phyloP scores from a whole-genome alignment of 2,113 vertebrate species.

The Bos indicus region DNA sequence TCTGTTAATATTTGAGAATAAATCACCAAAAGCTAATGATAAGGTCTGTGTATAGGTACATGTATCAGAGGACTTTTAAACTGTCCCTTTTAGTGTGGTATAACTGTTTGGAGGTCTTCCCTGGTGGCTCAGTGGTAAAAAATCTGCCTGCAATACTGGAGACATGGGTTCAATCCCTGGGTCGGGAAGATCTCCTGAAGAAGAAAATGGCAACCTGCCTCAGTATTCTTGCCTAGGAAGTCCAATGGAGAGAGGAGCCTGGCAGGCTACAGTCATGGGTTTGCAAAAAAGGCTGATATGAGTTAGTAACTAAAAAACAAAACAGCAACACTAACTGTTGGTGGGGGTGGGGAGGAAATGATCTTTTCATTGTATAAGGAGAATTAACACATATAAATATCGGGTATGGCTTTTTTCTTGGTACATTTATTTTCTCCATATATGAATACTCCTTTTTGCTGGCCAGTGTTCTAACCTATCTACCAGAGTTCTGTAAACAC shows the following conservation, averaged over 20 bases:
- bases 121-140: not conserved
- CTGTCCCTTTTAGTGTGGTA: not conserved
- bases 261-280: not conserved
- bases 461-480: not conserved
- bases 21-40: not conserved
- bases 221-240: not conserved
- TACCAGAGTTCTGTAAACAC: not conserved
- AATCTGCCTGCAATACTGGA: not conserved
- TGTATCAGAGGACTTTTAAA: not conserved
- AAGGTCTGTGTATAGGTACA: not conserved
- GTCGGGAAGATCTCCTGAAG: not conserved
- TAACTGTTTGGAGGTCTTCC: not conserved
- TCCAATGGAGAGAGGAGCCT: not conserved
- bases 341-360: fast-evolving
- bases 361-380: not conserved
- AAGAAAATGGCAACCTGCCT: not conserved
- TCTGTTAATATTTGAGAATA: not conserved
- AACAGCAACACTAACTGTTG: not conserved
- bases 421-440: not conserved
- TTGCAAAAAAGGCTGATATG: not conserved
- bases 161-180: not conserved
- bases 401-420: not conserved
- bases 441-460: not conserved
- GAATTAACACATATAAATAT: not conserved
- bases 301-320: not conserved